Percentiles rank a stretch among this genome's conserved stretches.
Evolutionary conservation across 2,797 vertebrate genomes (phyloP).

Genomic region (Aplochiton taeniatus): DNA sequence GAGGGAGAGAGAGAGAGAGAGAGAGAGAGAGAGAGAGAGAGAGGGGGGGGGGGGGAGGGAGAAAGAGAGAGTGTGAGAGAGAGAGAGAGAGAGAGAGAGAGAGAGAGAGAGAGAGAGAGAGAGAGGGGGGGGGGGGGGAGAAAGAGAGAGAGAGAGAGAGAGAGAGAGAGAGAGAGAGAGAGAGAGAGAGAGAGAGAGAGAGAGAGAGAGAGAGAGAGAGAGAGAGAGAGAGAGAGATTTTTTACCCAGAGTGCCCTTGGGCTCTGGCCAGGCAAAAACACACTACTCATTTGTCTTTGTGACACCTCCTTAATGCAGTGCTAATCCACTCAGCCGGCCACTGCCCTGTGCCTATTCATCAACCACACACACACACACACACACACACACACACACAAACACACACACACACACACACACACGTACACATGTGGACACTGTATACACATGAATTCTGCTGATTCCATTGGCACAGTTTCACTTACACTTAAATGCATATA

Average conservation of each 20-base stretch:
- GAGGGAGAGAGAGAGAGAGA: constrained; percentile 20
- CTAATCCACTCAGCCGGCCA: constrained; percentile 67
- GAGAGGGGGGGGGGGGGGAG: not conserved
- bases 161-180: constrained; percentile 14
- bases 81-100: constrained; percentile 9
- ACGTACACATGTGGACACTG: not conserved
- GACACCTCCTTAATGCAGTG: constrained; percentile 69
- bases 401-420: not conserved
- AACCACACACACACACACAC: not conserved
- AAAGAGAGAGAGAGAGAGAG: not conserved
- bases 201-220: not conserved
- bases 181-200: not conserved
- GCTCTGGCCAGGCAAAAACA: constrained; percentile 50
- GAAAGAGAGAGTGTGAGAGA: no score
- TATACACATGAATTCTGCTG: no score
- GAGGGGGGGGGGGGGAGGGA: no score
- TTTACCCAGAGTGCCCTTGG: constrained; percentile 47
- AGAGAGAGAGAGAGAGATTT: constrained; percentile 22
- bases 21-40: not conserved
- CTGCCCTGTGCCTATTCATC: constrained; percentile 23
- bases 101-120: constrained; percentile 10
- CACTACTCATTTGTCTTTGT: constrained; percentile 70
- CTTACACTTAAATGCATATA: no score
- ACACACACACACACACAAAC: not conserved
- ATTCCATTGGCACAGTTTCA: no score